Conservation (phyloP, 37 sponge, comb jelly and placozoan species). For the Axinella damicornis region DNA sequence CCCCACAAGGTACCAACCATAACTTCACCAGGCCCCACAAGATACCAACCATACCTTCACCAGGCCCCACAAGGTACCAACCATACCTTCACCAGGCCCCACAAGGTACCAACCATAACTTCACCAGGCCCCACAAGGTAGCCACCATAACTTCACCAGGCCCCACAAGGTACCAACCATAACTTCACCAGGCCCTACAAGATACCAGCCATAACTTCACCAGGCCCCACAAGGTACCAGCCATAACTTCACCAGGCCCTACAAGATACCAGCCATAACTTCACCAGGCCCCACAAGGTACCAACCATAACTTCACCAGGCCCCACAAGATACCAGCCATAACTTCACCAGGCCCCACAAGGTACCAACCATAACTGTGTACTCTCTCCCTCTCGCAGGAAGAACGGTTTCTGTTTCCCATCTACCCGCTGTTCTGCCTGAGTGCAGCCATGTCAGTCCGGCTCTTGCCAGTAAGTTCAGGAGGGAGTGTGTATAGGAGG, state of each 20-base stretch:
- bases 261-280: constrained; percentile 95
- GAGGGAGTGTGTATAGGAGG: no score
- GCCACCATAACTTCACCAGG: constrained; percentile 82
- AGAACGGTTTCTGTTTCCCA: constrained; percentile 93
- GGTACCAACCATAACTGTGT: constrained; percentile 43
- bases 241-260: constrained; percentile 87
- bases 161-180: constrained; percentile 95
- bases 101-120: constrained; percentile 96
- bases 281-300: constrained; percentile 93
- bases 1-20: constrained; percentile 95
- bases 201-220: constrained; percentile 89
- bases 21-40: constrained; percentile 94
- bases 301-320: constrained; percentile 82
- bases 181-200: constrained; percentile 93
- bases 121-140: constrained; percentile 93
- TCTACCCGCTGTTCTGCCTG: constrained; percentile 91
- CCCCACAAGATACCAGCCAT: constrained; percentile 95
- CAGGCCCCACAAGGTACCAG: constrained; percentile 91
- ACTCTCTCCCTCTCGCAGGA: constrained; percentile 46
- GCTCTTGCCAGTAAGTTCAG: background rate
- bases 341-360: constrained; percentile 94
- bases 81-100: constrained; percentile 89
- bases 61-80: constrained; percentile 91
- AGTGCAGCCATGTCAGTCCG: constrained; percentile 69
- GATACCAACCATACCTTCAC: constrained; percentile 89